Evolutionary conservation across 2,113 vertebrate species (phyloP).

Genomic region (Marmota flaviventris): DNA sequence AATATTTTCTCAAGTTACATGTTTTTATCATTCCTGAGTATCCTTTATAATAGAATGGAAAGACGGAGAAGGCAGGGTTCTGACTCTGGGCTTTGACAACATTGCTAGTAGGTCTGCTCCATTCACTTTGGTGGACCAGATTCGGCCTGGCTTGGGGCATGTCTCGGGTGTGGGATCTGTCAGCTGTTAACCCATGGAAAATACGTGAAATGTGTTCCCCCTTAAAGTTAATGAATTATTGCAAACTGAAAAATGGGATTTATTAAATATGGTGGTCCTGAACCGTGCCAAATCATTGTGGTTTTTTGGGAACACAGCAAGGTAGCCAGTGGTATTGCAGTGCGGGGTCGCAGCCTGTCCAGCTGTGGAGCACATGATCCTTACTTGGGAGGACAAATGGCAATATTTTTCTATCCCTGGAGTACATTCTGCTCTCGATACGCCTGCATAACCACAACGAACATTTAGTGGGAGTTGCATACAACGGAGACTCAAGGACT

Average conservation of each 20-base stretch:
- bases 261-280: conserved; percentile 64
- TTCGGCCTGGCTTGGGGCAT: too few species aligned
- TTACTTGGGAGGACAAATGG: conserved; percentile 64
- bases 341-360: background rate
- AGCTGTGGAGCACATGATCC: background rate
- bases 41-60: background rate
- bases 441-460: conserved; percentile 43
- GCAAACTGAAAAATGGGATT: conserved; percentile 64
- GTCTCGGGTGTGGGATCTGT: background rate
- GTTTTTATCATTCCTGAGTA: conserved; percentile 8
- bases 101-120: background rate
- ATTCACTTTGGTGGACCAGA: background rate
- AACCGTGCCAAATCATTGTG: background rate
- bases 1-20: conserved; percentile 41
- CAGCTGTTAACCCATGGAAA: conserved; percentile 63
- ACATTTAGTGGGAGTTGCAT: background rate
- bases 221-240: conserved; percentile 31
- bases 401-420: conserved; percentile 67
- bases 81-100: background rate
- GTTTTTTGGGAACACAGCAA: conserved; percentile 68
- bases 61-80: background rate
- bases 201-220: background rate
- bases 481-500: background rate
- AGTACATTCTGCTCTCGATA: conserved; percentile 47
- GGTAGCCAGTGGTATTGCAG: conserved; percentile 37